These are phyloP conservation scores for Ornithoptera alexandrae DNA, from an alignment of 2,888 invertebrate species.

Conservation along the genomic window DNA sequence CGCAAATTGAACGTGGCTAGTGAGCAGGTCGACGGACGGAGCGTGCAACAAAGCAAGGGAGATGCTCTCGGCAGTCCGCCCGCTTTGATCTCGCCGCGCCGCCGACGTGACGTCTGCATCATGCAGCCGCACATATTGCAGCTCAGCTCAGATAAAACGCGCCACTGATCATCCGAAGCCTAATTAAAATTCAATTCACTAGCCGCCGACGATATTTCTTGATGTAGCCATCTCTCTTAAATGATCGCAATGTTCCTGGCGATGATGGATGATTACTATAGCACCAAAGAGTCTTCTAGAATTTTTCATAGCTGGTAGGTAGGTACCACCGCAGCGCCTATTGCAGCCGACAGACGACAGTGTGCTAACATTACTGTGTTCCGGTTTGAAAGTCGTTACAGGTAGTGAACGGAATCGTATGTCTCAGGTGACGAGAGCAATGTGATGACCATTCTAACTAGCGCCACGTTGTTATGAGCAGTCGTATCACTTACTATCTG, in stretches of 20 bases:
- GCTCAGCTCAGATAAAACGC: conserved; percentile 19
- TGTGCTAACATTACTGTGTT: too few relatives aligned
- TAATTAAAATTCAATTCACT: conserved; percentile 26
- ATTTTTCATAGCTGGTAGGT: too few relatives aligned
- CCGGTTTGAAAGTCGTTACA: too few relatives aligned
- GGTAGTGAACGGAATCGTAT: too few relatives aligned
- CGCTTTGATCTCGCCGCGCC: conserved; percentile 63
- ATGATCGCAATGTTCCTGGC: background rate
- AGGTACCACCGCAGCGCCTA: too few relatives aligned
- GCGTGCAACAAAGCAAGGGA: conserved; percentile 29
- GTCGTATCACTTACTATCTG: too few relatives aligned
- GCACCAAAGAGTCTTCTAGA: too few relatives aligned
- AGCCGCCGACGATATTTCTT: background rate
- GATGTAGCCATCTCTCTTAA: background rate
- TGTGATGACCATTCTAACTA: too few relatives aligned
- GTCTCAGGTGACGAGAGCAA: too few relatives aligned
- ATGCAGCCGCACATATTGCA: conserved; percentile 19
- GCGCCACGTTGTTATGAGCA: too few relatives aligned
- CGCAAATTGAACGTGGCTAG: conserved; percentile 13
- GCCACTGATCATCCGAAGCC: conserved; percentile 18
- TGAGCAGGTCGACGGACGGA: conserved; percentile 48
- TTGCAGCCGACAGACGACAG: too few relatives aligned
- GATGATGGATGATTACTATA: too few relatives aligned
- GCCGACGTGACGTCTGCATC: conserved; percentile 24
- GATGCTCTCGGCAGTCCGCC: conserved; percentile 55